Evolutionary conservation across 2,888 invertebrate species (phyloP), one percentile per base, ranked within the genome.

Genomic region (Drosophila tripunctata): DNA sequence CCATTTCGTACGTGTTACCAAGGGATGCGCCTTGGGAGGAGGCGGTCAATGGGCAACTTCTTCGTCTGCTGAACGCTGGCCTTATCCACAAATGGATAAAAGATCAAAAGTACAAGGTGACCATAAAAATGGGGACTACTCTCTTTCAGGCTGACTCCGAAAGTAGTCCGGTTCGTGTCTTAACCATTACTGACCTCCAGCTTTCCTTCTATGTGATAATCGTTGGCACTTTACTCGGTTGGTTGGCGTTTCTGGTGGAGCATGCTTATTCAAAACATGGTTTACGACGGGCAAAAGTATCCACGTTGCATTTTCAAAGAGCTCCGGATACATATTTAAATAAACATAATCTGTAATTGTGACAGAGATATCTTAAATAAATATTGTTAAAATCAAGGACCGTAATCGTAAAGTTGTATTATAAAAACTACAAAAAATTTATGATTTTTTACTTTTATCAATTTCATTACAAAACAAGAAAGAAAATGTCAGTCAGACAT

Each of bases 161-260:
- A 4, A 41, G 38, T 12, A 65, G 72, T 4, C 22, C 44, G 14
- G 84, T 86, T 21, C 90, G 91, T 41, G 78, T 90, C 12, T 75
- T 92, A 2, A 90, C 89, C 8, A 67, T 91, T 31, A 65, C 45
- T 0, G 91, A 92, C 67, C 80, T 92, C 6, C 91, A 92, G 61
- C 71, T 92, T 51, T 82, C 91, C 24, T 92, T 92, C 76, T 90
- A 90, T 65, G 89, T 91, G 8, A 68, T 92, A 4, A 14, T 89
- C 4, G 50, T 82, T 22, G 92, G 92, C 2, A 90, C 82, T 21
- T 5, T 84, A 0, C 10, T 90, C 4, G 82, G 72, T 3, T 41
- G 57, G 2, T 3, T 89, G 0, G 66, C 77, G 2, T 70, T 90
- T 2, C 10, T 79, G 0, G 33, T 44, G 1, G 90, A 91, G 50